These are phyloP conservation scores for Sesia bembeciformis DNA, from an alignment of 2,888 invertebrate species.

Conservation along the genomic window DNA sequence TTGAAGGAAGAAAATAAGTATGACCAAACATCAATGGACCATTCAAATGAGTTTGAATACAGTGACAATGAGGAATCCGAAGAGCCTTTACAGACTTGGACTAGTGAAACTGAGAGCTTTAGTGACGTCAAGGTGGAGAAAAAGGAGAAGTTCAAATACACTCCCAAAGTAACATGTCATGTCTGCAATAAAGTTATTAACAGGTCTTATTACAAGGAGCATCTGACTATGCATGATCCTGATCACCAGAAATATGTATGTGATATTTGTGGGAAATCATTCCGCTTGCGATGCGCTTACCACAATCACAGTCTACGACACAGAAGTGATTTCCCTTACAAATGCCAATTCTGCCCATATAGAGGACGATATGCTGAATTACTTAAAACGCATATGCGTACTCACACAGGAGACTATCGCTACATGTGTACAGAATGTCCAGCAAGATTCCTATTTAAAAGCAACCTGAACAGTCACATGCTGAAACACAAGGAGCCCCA, in stretches of 20 bases:
- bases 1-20: slow-evolving; percentile 7
- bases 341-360: slow-evolving; percentile 42
- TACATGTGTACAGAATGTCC: slow-evolving; percentile 51
- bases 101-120: neutral
- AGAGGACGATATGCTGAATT: slow-evolving; percentile 32
- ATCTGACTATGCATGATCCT: slow-evolving; percentile 42
- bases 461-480: slow-evolving; percentile 45
- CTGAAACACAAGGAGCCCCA: slow-evolving; percentile 36
- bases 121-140: slow-evolving; percentile 8
- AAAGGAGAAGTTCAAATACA: slow-evolving; percentile 11
- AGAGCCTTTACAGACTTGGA: neutral
- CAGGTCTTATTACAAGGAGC: slow-evolving; percentile 38
- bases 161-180: slow-evolving; percentile 29
- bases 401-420: slow-evolving; percentile 38
- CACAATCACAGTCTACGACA: slow-evolving; percentile 39
- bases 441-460: slow-evolving; percentile 39
- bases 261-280: slow-evolving; percentile 46
- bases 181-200: slow-evolving; percentile 33
- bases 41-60: neutral
- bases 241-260: slow-evolving; percentile 42
- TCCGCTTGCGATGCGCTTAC: slow-evolving; percentile 37
- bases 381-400: slow-evolving; percentile 39
- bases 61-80: neutral
- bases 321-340: slow-evolving; percentile 39
- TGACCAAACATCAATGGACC: neutral